A percentile compares a stretch with the other conserved stretches of the same genome.
Evolutionary conservation across 2,797 vertebrate genomes (phyloP).

Genomic region (Sebastolobus altivelis): DNA sequence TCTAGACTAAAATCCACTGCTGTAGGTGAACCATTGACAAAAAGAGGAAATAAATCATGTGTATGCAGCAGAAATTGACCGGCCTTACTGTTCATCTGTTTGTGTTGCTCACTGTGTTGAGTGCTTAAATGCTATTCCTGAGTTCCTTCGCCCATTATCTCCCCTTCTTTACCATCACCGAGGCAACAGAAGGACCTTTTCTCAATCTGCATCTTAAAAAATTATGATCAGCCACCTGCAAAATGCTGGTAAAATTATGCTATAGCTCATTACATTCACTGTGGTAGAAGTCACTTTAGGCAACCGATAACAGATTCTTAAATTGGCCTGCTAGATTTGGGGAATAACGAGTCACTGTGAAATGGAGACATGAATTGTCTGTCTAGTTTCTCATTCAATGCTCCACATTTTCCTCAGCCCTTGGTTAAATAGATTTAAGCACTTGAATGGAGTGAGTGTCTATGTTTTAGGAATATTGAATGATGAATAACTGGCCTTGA

Average conservation of each 20-base stretch:
- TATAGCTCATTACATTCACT: not conserved
- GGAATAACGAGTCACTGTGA: not conserved
- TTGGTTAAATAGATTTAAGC: not conserved
- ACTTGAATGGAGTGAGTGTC: not conserved
- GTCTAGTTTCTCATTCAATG: slow-evolving; percentile 11
- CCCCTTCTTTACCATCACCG: not conserved
- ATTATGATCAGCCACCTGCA: not conserved
- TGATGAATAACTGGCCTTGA: not conserved
- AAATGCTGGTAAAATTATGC: not conserved
- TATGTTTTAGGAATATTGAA: not conserved
- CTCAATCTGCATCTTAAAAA: not conserved
- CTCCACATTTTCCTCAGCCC: not conserved
- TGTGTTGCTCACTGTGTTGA: not conserved
- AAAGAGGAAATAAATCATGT: slow-evolving; percentile 13
- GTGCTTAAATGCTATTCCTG: not conserved
- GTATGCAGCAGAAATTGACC: not conserved
- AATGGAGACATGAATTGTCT: not conserved
- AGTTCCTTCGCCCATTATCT: not conserved
- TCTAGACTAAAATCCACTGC: not conserved
- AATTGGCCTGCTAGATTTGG: not conserved
- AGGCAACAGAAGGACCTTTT: not conserved
- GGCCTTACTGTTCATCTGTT: not conserved
- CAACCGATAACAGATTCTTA: not conserved
- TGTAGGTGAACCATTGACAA: slow-evolving; percentile 10
- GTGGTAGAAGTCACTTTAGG: not conserved